Percentiles rank a stretch among this genome's conserved stretches.
These are phyloP conservation scores for Disparrhopalites patrizii DNA, from an alignment of 2,888 invertebrate genomes.

Conservation along the genomic window DNA sequence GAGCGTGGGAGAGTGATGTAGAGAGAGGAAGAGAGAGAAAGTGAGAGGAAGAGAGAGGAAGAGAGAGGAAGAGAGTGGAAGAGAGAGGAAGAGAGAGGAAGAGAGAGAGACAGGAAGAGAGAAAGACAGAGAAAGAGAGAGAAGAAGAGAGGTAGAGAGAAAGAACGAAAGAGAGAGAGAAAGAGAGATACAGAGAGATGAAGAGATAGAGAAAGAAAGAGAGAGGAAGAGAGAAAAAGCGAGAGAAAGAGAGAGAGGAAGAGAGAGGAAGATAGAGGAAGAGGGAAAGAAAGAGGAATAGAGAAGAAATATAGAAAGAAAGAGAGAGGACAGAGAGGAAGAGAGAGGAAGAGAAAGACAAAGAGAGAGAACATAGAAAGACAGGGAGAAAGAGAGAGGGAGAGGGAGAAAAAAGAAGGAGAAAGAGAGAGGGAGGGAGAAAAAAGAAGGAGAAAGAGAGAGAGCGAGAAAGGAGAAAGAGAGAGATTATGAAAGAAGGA, in stretches of 20 bases:
- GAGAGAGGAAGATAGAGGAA: neutral
- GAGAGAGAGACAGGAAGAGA: neutral
- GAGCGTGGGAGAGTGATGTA: no score
- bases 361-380: neutral
- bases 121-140: neutral
- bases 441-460: no score
- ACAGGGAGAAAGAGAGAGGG: neutral
- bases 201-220: neutral
- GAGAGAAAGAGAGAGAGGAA: constrained; percentile 6
- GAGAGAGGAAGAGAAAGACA: neutral
- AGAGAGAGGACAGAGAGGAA: neutral
- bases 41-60: neutral
- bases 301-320: neutral
- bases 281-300: constrained; percentile 6
- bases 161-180: neutral
- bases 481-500: no score
- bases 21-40: neutral
- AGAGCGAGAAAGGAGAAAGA: no score
- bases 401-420: neutral
- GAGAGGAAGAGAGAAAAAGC: constrained; percentile 3
- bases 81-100: neutral
- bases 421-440: neutral
- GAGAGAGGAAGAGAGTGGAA: neutral
- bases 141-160: neutral
- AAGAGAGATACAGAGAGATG: neutral